A percentile compares a stretch with the other conserved stretches of the same genome.
phyloP scores from a whole-genome alignment of 2,797 vertebrate species.

The Phataginus tetradactyla region DNA sequence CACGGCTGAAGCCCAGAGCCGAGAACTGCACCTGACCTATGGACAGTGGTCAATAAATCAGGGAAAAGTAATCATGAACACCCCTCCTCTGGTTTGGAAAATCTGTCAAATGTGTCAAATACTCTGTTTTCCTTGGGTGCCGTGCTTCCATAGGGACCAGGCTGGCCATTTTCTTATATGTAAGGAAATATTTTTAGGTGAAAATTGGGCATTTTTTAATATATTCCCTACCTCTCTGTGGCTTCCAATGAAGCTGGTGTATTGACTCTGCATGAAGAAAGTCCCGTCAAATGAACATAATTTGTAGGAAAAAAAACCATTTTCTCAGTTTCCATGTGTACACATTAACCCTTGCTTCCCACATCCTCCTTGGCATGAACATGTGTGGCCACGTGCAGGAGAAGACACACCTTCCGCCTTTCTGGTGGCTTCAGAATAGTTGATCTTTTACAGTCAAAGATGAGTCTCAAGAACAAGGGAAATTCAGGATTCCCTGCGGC shows the following conservation, averaged over 20 bases:
- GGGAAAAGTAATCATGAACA: not conserved
- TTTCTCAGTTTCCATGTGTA: not conserved
- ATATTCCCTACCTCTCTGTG: not conserved
- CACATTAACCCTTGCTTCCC: not conserved
- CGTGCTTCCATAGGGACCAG: not conserved
- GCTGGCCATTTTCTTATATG: not conserved
- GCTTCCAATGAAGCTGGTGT: not conserved
- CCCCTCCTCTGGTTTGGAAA: not conserved
- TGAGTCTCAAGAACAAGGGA: not conserved
- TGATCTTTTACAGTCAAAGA: too few relatives aligned
- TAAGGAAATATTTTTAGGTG: not conserved
- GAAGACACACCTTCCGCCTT: not conserved
- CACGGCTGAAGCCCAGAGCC: not conserved
- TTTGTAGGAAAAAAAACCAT: not conserved
- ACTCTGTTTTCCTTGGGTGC: not conserved
- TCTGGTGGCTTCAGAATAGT: not conserved
- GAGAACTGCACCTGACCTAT: not conserved
- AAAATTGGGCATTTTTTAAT: not conserved
- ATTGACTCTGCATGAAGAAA: not conserved
- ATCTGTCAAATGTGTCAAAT: accelerated
- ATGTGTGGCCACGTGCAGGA: not conserved
- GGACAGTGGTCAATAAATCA: too few relatives aligned
- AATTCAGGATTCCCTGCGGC: not conserved
- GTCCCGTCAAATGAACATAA: not conserved
- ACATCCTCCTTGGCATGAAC: accelerated